Conservation (phyloP, 2,797 vertebrate species). For the Poeciliopsis turneri region DNA sequence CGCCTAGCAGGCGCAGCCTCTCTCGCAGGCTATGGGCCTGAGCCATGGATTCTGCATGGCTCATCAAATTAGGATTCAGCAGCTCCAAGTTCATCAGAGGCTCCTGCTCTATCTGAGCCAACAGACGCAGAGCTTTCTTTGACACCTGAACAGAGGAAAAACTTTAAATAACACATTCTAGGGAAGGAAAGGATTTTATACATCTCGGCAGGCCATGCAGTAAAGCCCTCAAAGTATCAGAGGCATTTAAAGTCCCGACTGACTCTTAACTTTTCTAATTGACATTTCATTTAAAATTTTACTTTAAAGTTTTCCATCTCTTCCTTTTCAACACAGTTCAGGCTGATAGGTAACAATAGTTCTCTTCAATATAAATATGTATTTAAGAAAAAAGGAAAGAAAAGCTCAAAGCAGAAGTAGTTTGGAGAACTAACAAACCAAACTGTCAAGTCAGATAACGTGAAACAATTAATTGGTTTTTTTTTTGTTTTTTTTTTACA, state of each 20-base stretch:
- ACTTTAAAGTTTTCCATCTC: not conserved
- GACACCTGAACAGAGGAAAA: constrained; percentile 81
- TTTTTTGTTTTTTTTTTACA: not conserved
- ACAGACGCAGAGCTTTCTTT: constrained; percentile 84
- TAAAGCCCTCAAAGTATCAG: not conserved
- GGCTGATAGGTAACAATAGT: not conserved
- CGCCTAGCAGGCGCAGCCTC: constrained; percentile 89
- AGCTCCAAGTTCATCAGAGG: constrained; percentile 89
- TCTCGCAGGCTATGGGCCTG: constrained; percentile 80
- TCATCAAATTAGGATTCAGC: constrained; percentile 87
- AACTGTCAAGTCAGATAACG: not conserved
- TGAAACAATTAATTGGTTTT: not conserved
- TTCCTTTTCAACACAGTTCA: not conserved
- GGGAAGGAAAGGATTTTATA: not conserved
- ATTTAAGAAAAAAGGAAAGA: not conserved
- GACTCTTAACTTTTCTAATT: not conserved
- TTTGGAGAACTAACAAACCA: not conserved
- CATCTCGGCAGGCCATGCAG: not conserved
- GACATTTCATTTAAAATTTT: not conserved
- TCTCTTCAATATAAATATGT: not conserved
- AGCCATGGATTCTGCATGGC: constrained; percentile 86
- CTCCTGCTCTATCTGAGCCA: constrained; percentile 85
- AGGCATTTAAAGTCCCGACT: not conserved
- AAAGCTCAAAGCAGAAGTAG: not conserved
- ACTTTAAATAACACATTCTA: not conserved